Base-by-base conservation (phyloP, 2,113 vertebrate genomes). In the Podocnemis expansa region DNA sequence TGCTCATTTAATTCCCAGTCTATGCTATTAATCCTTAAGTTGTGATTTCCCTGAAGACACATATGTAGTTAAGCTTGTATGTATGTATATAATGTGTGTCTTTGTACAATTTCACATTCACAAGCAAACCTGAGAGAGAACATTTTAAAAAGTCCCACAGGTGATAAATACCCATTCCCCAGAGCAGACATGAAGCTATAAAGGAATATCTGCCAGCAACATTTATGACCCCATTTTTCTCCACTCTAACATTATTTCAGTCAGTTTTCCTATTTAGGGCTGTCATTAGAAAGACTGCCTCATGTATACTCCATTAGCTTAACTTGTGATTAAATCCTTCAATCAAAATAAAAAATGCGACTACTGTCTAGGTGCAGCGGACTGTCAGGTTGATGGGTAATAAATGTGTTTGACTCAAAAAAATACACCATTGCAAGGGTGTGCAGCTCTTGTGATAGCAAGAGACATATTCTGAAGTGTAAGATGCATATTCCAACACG, bases 291-390 rank as follows among this genome's bases (percentile, higher is more conserved):
- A 87, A 56, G 75, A 5, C 16, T 3, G 3, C 92, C 84, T 24
- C 80, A 9, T 12, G 41, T 29, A 0, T 49, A 73, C 81, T 43
- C 67, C n/a, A 84, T 6, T 89, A 80, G 78, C 80, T 27, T 24
- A 31, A 47, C 79, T 81, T 54, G 25, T 27, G 58, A 58, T 60
- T 25, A 63, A 84, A 55, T 27, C 75, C 45, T n/a, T 9, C 52
- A 38, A 34, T 38, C 14, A 27, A 17, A 19, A 67, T 10, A 81
- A 91, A 91, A 89, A 91, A 17, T 1, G 54, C 55, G 24, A 19
- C 0, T 7, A 79, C 2, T 10, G 34, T 21, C 12, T 1, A 58
- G 45, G 1, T 17, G 43, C 52, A 73, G 45, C 21, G 0, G 5
- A 73, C 38, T 3, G 6, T 38, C 19, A 4, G 56, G 11, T 55